A percentile compares a stretch with the other conserved stretches of the same genome.
phyloP scores from a whole-genome alignment of 2,888 invertebrate species.

The Trissolcus brochymenae region DNA sequence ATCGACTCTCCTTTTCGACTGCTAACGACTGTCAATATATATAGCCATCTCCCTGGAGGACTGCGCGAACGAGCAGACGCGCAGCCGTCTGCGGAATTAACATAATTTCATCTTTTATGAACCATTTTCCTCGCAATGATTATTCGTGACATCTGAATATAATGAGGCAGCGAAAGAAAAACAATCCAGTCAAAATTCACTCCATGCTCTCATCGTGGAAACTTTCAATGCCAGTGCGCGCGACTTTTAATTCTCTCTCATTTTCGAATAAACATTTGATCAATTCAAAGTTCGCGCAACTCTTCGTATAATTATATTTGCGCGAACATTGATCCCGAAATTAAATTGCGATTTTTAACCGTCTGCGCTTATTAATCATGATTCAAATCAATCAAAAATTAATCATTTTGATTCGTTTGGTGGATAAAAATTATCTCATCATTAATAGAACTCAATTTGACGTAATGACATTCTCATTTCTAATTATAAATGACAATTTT shows the following conservation, averaged over 20 bases:
- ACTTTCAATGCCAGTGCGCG: conserved; percentile 11
- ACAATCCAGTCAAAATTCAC: conserved; percentile 19
- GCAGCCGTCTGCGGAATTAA: conserved; percentile 44
- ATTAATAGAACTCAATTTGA: too few relatives aligned
- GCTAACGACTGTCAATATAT: conserved; percentile 50
- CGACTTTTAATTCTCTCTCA: too few relatives aligned
- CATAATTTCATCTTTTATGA: conserved; percentile 57
- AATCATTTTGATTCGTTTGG: too few relatives aligned
- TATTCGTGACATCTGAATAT: conserved; percentile 49
- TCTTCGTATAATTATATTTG: conserved; percentile 5
- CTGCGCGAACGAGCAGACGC: conserved; percentile 32
- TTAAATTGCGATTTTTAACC: too few relatives aligned
- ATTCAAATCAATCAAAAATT: too few relatives aligned
- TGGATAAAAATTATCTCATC: too few relatives aligned
- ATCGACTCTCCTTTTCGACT: conserved; percentile 48
- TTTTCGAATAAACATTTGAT: not conserved
- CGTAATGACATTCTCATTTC: too few relatives aligned
- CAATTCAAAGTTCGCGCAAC: conserved; percentile 13
- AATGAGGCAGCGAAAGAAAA: conserved; percentile 39
- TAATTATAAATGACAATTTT: too few relatives aligned
- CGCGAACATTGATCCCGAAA: conserved; percentile 3
- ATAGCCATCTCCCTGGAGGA: conserved; percentile 53
- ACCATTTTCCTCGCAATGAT: conserved; percentile 48
- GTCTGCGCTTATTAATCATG: too few relatives aligned
- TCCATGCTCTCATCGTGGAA: conserved; percentile 1